These are phyloP conservation scores for Busseola fusca DNA, from an alignment of 2,888 invertebrate genomes.

Conservation along the genomic window DNA sequence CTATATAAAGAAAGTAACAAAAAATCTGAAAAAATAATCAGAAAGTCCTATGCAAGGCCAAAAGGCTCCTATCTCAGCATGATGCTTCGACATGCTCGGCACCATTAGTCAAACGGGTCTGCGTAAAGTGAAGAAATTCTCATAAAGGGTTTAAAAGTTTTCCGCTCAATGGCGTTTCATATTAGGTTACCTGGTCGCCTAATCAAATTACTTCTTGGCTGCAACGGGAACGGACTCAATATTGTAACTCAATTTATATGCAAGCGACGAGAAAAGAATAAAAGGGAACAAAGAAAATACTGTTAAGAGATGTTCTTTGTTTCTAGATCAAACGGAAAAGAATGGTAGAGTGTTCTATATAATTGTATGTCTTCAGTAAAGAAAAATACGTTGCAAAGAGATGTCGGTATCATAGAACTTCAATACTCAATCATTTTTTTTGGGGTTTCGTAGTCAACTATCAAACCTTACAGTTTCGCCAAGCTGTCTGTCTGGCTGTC, in stretches of 20 bases:
- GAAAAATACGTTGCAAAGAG: not conserved
- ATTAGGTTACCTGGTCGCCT: conserved; percentile 17
- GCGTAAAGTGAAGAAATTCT: not conserved
- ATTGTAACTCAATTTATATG: conserved; percentile 28
- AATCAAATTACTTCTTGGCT: conserved; percentile 32
- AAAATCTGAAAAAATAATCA: no score
- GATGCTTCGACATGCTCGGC: no score
- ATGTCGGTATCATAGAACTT: not conserved
- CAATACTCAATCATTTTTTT: not conserved
- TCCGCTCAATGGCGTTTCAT: not conserved
- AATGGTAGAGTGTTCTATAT: not conserved
- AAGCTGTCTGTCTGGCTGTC: no score
- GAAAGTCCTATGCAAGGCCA: no score
- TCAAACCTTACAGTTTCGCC: no score
- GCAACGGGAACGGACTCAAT: conserved; percentile 13
- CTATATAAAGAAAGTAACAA: no score
- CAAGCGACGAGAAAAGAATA: conserved; percentile 22
- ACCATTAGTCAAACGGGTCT: no score
- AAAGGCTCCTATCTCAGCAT: no score
- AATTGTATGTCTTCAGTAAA: not conserved
- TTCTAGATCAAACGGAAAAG: not conserved
- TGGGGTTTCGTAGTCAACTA: no score
- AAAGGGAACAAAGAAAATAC: not conserved
- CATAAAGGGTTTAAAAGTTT: not conserved
- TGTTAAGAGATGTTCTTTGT: not conserved